Percentiles rank a stretch among this genome's conserved stretches.
phyloP scores from a whole-genome alignment of 1,140 invertebrate species.

The Heliconius hermathena region DNA sequence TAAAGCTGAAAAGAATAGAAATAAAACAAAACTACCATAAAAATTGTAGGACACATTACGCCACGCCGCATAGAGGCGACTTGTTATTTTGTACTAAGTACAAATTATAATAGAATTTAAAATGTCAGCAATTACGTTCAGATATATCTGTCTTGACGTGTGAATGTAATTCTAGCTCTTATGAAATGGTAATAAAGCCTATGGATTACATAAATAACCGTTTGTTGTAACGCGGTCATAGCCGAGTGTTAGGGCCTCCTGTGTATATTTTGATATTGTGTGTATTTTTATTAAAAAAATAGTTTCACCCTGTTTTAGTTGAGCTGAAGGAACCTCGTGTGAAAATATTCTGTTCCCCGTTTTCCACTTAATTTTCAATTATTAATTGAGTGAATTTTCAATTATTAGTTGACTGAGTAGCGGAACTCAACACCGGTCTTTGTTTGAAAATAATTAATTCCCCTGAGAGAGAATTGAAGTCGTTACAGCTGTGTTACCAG shows the following conservation, averaged over 20 bases:
- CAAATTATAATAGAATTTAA: constrained; percentile 7
- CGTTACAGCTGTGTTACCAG: no score
- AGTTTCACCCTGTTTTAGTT: no score
- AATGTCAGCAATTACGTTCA: constrained; percentile 3
- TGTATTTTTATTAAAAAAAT: no score
- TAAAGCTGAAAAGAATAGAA: neutral
- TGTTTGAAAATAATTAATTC: no score
- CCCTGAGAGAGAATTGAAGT: no score
- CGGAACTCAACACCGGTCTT: no score
- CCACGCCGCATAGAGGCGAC: neutral
- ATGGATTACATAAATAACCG: constrained; percentile 6
- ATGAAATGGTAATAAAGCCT: constrained; percentile 10
- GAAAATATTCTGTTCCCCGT: no score
- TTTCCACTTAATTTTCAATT: no score
- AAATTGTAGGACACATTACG: neutral
- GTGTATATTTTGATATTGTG: no score
- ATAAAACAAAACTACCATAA: neutral
- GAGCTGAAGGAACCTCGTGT: no score
- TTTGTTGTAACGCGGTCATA: constrained; percentile 7
- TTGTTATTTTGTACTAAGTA: neutral
- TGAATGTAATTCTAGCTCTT: neutral
- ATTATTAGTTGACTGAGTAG: no score
- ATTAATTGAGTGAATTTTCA: no score
- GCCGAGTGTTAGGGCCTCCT: neutral
- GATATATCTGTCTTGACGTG: neutral